A percentile compares a stretch with the other conserved stretches of the same genome.
These are phyloP conservation scores for Mionectes macconnelli DNA, from an alignment of 2,113 vertebrate genomes.

Conservation along the genomic window DNA sequence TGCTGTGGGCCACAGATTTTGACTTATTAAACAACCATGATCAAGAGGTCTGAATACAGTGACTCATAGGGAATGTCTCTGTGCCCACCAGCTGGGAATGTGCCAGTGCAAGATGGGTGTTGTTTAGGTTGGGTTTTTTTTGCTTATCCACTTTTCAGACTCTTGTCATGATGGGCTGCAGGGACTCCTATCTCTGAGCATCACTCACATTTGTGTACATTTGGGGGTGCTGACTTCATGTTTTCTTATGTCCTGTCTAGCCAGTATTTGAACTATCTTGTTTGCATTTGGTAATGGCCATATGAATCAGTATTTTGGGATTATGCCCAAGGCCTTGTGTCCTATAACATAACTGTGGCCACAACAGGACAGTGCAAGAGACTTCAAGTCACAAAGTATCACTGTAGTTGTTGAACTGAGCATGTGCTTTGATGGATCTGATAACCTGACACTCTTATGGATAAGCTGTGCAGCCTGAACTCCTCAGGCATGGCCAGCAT, in stretches of 20 bases:
- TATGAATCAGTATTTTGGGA: not conserved
- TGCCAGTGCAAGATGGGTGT: not conserved
- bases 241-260: not conserved
- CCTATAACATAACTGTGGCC: not conserved
- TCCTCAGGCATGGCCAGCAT: fast-evolving
- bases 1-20: not conserved
- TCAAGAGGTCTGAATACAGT: not conserved
- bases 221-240: not conserved
- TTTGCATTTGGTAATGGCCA: not conserved
- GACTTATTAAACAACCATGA: not conserved
- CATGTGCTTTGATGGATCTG: not conserved
- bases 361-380: no score
- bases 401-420: fast-evolving
- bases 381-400: not conserved
- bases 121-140: not conserved
- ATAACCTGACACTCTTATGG: not conserved
- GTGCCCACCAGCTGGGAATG: not conserved
- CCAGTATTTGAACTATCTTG: not conserved
- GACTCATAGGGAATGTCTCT: not conserved
- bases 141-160: not conserved
- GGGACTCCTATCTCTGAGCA: not conserved
- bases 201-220: not conserved
- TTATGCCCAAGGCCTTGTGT: not conserved
- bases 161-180: not conserved
- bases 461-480: not conserved